Percentiles rank a stretch among this genome's conserved stretches.
These are phyloP conservation scores for Dioctria linearis DNA, from an alignment of 2,888 invertebrate species.

Conservation along the genomic window DNA sequence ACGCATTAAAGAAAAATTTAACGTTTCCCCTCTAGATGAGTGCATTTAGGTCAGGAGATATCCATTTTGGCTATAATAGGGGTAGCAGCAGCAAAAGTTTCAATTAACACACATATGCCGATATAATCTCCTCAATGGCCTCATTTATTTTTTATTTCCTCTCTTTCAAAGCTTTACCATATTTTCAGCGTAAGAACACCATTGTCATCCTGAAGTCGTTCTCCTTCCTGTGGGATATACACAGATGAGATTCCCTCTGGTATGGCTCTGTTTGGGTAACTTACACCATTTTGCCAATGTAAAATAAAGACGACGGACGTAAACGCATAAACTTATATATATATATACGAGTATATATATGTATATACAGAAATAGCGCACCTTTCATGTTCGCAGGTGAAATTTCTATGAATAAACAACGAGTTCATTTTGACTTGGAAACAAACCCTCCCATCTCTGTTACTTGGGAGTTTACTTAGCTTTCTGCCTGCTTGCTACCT, in stretches of 20 bases:
- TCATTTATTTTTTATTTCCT: conserved; percentile 40
- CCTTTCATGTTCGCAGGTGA: conserved; percentile 31
- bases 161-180: background rate
- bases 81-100: background rate
- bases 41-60: too few relatives aligned
- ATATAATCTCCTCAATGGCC: conserved; percentile 37
- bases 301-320: too few relatives aligned
- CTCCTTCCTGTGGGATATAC: background rate
- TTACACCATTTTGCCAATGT: background rate
- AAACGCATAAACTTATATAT: too few relatives aligned
- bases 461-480: background rate
- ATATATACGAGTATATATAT: background rate
- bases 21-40: too few relatives aligned
- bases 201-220: background rate
- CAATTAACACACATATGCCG: conserved; percentile 45
- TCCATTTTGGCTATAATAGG: too few relatives aligned
- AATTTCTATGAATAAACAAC: conserved; percentile 49
- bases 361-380: background rate
- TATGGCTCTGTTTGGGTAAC: background rate
- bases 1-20: too few relatives aligned
- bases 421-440: conserved; percentile 43
- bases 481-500: background rate
- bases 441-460: background rate
- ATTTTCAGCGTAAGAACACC: conserved; percentile 7
- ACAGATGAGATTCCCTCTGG: background rate